Percentiles rank a stretch among this genome's conserved stretches.
Evolutionary conservation across 35 echinoderm and acorn worm species (phyloP).

Genomic region (Nesometra sesokonis): DNA sequence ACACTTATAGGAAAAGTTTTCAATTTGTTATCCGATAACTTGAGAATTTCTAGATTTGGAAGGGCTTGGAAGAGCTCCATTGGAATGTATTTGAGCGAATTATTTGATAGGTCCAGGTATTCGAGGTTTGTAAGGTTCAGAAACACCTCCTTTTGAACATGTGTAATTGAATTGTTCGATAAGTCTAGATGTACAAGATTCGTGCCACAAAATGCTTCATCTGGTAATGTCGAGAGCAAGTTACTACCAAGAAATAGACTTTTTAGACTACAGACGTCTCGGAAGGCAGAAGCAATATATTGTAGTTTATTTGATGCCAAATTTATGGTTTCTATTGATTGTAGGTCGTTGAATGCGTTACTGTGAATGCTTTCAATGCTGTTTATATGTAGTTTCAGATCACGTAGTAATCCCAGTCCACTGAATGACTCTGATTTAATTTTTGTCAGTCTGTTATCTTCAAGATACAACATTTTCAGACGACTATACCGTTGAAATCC

Average conservation of each 20-base stretch:
- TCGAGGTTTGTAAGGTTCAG: background rate
- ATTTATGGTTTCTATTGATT: background rate
- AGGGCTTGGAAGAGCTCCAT: too few species aligned
- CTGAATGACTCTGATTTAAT: background rate
- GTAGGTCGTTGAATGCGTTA: background rate
- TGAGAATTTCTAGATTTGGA: too few species aligned
- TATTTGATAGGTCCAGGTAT: background rate
- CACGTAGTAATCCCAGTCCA: background rate
- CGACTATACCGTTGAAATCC: background rate
- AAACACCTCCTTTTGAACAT: background rate
- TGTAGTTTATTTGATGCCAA: background rate
- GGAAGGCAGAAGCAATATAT: background rate
- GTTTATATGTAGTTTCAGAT: background rate
- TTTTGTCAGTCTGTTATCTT: background rate
- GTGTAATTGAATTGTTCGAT: background rate
- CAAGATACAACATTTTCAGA: background rate
- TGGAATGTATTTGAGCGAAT: background rate
- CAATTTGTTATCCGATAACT: background rate
- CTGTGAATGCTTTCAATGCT: background rate
- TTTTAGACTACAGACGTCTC: background rate
- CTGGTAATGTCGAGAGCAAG: background rate
- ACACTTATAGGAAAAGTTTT: background rate
- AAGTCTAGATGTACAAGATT: background rate
- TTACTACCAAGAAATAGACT: background rate
- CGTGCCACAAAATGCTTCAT: background rate